Evolutionary conservation across 2,888 invertebrate species (phyloP), one percentile per base, ranked within the genome.

Genomic region (Willowsia nigromaculata): DNA sequence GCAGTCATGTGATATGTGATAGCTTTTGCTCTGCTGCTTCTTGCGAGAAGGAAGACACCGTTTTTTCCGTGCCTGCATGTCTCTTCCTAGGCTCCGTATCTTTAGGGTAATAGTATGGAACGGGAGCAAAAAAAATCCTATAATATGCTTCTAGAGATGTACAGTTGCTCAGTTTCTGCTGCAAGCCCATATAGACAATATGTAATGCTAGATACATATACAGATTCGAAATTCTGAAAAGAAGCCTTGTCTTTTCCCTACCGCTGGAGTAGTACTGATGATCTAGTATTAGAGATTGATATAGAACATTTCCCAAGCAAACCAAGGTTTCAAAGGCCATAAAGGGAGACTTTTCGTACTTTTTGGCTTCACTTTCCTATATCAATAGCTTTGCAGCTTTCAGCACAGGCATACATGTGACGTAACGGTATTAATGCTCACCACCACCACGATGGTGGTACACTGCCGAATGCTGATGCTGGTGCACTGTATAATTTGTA

Each of bases 1-100:
- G n/a, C n/a, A 59, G 27, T 59, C 59, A 59, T 59, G 59, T 59
- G 59, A 59, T 59, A 59, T 59, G 59, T 59, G 59, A 59, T 59
- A 59, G 27, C 59, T 27, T 27, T 5, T 27, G 27, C 0, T 3
- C 25, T 59, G 7, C 13, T 7, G 27, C 5, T 25, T 27, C 59
- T 5, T 59, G 59, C 27, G 59, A 59, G 59, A 59, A 27, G 7
- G 11, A 59, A n/a, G 13, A 4, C 27, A 25, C 56, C 56, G 56
- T 59, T 59, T 59, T 59, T 59, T 59, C 27, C 18, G 18, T 18
- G 18, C 6, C 43, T 43, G 5, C 53, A 11, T 18, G 53, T n/a
- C n/a, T n/a, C n/a, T n/a, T n/a, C 22, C 59, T n/a, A 9, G 7
- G 59, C 9, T 59, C 59, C 2, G 27, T 59, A 7, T 18, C 27